These are phyloP conservation scores for Platysteira castanea DNA, from an alignment of 2,113 vertebrate genomes.

Conservation along the genomic window DNA sequence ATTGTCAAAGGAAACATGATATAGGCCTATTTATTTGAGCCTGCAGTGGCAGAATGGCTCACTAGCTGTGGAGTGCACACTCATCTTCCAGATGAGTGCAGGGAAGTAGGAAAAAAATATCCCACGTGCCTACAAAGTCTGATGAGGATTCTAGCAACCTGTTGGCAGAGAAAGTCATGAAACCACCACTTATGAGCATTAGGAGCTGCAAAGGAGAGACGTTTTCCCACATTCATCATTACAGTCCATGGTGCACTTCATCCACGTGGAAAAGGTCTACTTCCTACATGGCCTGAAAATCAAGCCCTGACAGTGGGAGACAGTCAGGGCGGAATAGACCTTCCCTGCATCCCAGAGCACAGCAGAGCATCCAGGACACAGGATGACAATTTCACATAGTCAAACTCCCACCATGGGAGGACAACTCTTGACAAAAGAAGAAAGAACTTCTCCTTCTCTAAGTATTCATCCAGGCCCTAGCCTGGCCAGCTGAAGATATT, in stretches of 20 bases:
- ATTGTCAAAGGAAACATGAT: not conserved
- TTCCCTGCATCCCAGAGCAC: not conserved
- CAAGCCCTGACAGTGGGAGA: not conserved
- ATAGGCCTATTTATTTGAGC: not conserved
- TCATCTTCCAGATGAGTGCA: not conserved
- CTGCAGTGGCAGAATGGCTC: not conserved
- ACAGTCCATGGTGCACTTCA: not conserved
- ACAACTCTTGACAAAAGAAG: not conserved
- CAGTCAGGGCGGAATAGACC: not conserved
- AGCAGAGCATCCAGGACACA: not conserved
- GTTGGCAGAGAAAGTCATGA: not conserved
- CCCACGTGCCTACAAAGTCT: not conserved
- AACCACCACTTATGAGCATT: not conserved
- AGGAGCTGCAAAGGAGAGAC: not conserved
- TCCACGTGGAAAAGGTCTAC: not conserved
- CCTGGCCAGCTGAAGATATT: not conserved
- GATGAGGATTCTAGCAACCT: not conserved
- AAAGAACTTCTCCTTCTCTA: not conserved
- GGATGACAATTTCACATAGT: not conserved
- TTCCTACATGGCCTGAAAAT: not conserved
- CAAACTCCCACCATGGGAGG: accelerated
- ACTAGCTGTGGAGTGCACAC: not conserved
- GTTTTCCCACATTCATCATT: not conserved
- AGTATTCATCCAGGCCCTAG: not conserved
- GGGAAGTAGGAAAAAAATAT: not conserved